Percentiles rank a stretch among this genome's conserved stretches.
Evolutionary conservation across 2,888 invertebrate species (phyloP).

Genomic region (Drosophila meridiana): DNA sequence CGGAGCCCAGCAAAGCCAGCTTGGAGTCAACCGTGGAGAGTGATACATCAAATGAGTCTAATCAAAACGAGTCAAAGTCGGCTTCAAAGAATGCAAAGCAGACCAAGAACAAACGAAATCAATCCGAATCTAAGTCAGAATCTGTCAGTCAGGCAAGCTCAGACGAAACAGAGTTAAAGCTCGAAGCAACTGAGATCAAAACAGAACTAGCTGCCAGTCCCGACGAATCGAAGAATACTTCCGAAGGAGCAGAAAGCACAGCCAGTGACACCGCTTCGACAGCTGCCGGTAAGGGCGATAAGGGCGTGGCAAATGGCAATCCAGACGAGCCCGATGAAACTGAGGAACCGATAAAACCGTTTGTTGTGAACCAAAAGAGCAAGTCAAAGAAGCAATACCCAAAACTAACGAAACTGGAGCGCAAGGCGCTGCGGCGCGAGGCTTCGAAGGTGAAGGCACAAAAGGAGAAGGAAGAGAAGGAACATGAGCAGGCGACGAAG

Average conservation of each 20-base stretch:
- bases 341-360: not conserved
- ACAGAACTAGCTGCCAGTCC: not conserved
- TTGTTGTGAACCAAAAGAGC: not conserved
- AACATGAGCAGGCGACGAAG: not conserved
- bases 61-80: not conserved
- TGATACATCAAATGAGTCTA: not conserved
- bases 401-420: slow-evolving; percentile 32
- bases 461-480: not conserved
- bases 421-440: slow-evolving; percentile 25
- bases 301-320: not conserved
- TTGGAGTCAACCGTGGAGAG: too few relatives aligned
- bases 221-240: not conserved
- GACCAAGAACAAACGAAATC: not conserved
- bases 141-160: not conserved
- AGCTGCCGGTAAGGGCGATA: not conserved
- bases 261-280: not conserved
- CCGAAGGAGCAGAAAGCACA: not conserved
- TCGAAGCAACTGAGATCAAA: too few relatives aligned
- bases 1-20: not conserved
- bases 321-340: not conserved
- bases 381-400: not conserved
- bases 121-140: not conserved
- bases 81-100: too few relatives aligned
- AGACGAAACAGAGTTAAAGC: not conserved
- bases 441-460: not conserved